A percentile compares a stretch with the other conserved stretches of the same genome.
These are phyloP conservation scores for Nannoperca australis DNA, from an alignment of 2,797 vertebrate genomes.

Conservation along the genomic window DNA sequence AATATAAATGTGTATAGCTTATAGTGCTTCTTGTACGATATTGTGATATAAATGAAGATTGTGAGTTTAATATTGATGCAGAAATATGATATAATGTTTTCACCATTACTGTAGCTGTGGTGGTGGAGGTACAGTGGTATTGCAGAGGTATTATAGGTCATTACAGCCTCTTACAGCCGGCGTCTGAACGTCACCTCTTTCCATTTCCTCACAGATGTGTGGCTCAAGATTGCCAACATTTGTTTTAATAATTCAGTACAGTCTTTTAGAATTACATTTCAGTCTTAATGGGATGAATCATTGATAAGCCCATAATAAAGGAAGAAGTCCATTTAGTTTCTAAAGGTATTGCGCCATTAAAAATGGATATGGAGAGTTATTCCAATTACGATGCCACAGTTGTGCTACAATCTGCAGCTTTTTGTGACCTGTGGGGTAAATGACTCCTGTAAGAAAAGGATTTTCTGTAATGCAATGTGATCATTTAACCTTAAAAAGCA, in stretches of 20 bases:
- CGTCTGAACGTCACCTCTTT: constrained; percentile 22
- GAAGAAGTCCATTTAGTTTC: constrained; percentile 71
- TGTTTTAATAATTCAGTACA: constrained; percentile 81
- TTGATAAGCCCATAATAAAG: constrained; percentile 80
- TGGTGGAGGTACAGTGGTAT: constrained; percentile 5
- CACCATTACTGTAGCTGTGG: not conserved
- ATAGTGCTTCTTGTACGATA: too few species aligned
- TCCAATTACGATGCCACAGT: constrained; percentile 59
- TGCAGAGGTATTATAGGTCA: constrained; percentile 13
- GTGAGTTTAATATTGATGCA: constrained; percentile 43
- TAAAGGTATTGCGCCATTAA: constrained; percentile 71
- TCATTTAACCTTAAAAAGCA: not conserved
- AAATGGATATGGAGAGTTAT: constrained; percentile 74
- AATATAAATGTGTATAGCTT: not conserved
- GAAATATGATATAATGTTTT: constrained; percentile 21
- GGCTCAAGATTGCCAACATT: constrained; percentile 50
- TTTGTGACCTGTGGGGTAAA: constrained; percentile 69
- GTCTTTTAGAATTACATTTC: constrained; percentile 77
- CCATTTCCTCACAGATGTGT: constrained; percentile 50
- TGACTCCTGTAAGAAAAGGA: constrained; percentile 38
- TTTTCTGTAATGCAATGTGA: constrained; percentile 17
- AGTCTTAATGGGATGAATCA: constrained; percentile 80
- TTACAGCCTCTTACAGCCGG: constrained; percentile 13
- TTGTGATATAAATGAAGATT: constrained; percentile 1
- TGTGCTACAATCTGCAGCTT: constrained; percentile 58